Conservation (phyloP, 2,797 vertebrate species). For the Sebastes minor region DNA sequence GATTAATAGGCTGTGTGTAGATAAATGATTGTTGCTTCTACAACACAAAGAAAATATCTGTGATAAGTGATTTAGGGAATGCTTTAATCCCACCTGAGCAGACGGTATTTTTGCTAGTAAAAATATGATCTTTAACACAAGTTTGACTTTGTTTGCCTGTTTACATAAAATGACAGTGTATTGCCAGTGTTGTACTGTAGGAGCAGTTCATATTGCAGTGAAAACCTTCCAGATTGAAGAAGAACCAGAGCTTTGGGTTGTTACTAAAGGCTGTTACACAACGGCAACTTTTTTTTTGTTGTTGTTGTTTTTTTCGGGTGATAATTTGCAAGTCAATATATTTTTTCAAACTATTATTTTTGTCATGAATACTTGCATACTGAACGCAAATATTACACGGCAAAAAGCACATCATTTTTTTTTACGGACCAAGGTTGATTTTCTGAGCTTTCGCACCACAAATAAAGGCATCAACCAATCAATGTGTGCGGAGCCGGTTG, state of each 20-base stretch:
- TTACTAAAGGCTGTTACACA: not conserved
- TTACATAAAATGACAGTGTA: not conserved
- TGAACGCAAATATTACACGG: too few species aligned
- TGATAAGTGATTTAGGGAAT: not conserved
- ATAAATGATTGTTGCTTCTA: not conserved
- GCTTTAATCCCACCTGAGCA: not conserved
- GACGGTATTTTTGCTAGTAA: not conserved
- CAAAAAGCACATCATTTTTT: too few species aligned
- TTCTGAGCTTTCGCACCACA: too few species aligned
- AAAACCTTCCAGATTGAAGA: not conserved
- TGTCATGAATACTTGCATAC: too few species aligned
- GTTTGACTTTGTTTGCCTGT: not conserved
- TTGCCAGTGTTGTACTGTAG: not conserved
- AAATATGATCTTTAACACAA: not conserved
- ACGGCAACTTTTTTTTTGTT: too few species aligned
- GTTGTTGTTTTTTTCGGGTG: too few species aligned
- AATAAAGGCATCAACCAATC: too few species aligned
- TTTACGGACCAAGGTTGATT: too few species aligned
- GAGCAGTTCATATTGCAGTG: not conserved
- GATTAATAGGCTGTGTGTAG: not conserved
- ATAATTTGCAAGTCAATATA: too few species aligned
- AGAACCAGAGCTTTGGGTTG: not conserved
- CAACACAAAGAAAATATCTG: not conserved
- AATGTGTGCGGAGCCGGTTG: too few species aligned
- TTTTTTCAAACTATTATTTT: too few species aligned